Conservation (phyloP, 2,888 invertebrate genomes). For the Chymomyza fuscimana region DNA sequence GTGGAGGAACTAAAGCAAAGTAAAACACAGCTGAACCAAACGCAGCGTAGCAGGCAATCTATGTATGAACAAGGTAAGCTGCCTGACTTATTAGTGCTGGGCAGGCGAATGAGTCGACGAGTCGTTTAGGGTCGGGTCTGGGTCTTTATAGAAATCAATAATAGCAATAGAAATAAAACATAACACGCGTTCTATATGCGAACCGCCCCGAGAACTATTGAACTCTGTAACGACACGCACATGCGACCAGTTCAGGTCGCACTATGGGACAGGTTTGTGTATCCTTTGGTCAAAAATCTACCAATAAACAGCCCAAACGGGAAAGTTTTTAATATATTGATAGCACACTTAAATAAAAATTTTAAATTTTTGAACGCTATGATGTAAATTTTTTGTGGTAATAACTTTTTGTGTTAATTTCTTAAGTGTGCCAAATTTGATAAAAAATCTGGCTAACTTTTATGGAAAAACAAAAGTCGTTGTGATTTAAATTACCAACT, state of each 20-base stretch:
- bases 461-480: too few relatives aligned
- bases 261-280: neutral
- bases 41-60: too few relatives aligned
- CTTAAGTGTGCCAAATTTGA: too few relatives aligned
- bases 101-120: neutral
- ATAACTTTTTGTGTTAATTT: too few relatives aligned
- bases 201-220: slow-evolving; percentile 4
- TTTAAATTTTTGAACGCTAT: too few relatives aligned
- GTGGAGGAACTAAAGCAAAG: neutral
- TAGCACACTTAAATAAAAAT: too few relatives aligned
- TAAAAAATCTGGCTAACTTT: too few relatives aligned
- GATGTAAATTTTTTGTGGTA: too few relatives aligned
- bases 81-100: neutral
- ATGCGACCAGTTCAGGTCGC: neutral
- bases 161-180: slow-evolving; percentile 9
- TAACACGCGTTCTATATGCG: neutral
- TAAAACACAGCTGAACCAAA: neutral
- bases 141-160: slow-evolving; percentile 3
- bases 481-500: too few relatives aligned
- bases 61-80: neutral
- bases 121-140: neutral
- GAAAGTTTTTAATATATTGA: too few relatives aligned
- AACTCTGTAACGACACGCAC: slow-evolving; percentile 5
- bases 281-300: neutral
- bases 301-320: too few relatives aligned